phyloP scores from a whole-genome alignment of 2,113 vertebrate species.

The Chaetodon trifascialis region DNA sequence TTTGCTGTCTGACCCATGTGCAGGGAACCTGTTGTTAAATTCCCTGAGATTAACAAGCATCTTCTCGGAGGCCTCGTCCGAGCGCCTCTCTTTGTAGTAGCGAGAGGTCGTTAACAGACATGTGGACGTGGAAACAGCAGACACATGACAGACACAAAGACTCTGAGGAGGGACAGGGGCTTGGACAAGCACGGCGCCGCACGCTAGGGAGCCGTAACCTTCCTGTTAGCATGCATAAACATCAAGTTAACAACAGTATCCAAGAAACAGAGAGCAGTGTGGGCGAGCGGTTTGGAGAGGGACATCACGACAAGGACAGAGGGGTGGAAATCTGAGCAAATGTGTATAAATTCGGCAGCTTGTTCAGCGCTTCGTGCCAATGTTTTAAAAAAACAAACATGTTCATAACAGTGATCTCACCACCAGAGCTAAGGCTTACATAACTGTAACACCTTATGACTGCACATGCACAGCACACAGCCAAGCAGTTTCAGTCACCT shows the following conservation, averaged over 20 bases:
- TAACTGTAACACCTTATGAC: constrained; percentile 48
- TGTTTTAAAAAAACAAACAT: background rate
- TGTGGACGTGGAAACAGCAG: constrained; percentile 32
- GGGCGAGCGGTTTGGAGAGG: constrained; percentile 15
- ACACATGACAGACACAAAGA: constrained; percentile 47
- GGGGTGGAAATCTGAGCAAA: constrained; percentile 21
- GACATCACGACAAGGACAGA: constrained; percentile 19
- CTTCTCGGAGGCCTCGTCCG: constrained; percentile 22
- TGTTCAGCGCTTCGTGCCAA: constrained; percentile 10
- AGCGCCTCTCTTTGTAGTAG: constrained; percentile 42
- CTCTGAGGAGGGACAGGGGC: constrained; percentile 23
- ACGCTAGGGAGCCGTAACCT: constrained; percentile 32
- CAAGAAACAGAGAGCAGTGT: constrained; percentile 21
- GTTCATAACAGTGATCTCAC: constrained; percentile 24
- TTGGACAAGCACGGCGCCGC: background rate
- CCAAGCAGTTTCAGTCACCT: constrained; percentile 15
- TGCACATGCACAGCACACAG: constrained; percentile 24
- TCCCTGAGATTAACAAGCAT: constrained; percentile 61
- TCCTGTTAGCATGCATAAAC: constrained; percentile 50
- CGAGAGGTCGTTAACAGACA: constrained; percentile 50
- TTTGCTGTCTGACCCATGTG: constrained; percentile 3
- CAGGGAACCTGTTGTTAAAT: constrained; percentile 52
- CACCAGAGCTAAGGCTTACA: constrained; percentile 31
- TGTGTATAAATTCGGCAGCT: constrained; percentile 26
- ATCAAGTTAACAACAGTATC: constrained; percentile 61